These are phyloP conservation scores for Xylophagus ater DNA, from an alignment of 2,888 invertebrate genomes.

Conservation along the genomic window DNA sequence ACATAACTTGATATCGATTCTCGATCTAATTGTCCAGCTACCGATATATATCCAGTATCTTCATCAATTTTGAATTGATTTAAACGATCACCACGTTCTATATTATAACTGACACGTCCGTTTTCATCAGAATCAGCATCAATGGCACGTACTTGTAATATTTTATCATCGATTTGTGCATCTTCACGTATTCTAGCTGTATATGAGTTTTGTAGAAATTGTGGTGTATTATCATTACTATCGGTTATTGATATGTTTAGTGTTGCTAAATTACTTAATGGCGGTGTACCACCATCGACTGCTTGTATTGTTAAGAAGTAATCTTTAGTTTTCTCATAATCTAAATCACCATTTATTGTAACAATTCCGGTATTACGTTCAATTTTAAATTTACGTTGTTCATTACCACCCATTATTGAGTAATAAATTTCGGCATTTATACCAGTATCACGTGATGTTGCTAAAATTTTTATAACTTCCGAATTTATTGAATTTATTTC, in stretches of 20 bases:
- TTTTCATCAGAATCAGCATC: conserved; percentile 77
- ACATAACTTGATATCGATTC: conserved; percentile 68
- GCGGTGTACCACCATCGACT: conserved; percentile 78
- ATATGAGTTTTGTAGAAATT: conserved; percentile 67
- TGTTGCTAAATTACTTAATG: conserved; percentile 76
- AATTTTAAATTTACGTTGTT: conserved; percentile 72
- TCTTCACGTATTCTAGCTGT: conserved; percentile 69
- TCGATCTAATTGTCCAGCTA: conserved; percentile 66
- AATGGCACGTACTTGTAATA: conserved; percentile 67
- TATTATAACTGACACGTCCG: conserved; percentile 65
- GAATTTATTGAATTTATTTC: conserved; percentile 70
- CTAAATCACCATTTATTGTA: conserved; percentile 63
- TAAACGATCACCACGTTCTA: conserved; percentile 63
- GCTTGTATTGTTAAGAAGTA: conserved; percentile 85
- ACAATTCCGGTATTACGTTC: conserved; percentile 64
- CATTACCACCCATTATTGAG: conserved; percentile 78
- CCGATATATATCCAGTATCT: conserved; percentile 63
- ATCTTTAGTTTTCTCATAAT: conserved; percentile 76
- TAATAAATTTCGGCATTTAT: conserved; percentile 87
- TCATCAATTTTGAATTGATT: conserved; percentile 70
- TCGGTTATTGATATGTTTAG: conserved; percentile 77
- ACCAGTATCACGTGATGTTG: conserved; percentile 87
- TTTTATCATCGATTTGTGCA: conserved; percentile 56
- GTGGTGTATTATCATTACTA: conserved; percentile 79
- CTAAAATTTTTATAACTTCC: conserved; percentile 71